Base-by-base conservation (phyloP, 1,140 invertebrate genomes). In the Procambarus virginalis region DNA sequence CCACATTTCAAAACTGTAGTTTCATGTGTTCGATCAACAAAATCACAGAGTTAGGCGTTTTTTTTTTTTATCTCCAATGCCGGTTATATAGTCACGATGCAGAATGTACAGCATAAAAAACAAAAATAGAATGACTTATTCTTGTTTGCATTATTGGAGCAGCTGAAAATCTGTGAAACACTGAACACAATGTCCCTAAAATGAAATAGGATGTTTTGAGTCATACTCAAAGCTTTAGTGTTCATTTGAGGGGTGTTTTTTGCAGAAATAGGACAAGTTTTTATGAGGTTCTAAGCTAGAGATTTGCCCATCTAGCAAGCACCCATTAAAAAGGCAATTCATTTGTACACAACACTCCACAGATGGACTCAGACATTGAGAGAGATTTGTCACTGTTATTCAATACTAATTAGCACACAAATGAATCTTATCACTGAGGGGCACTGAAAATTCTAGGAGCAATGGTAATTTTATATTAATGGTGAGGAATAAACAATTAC, bases 321-420 rank as follows among this genome's bases (percentile, higher is more conserved):
- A 84, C 81, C 81, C 81, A 84, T 84, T 68, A 84, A 70, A 84
- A 84, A 84, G 81, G 81, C 81, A 84, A 84, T 70, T 84, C 64
- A 70, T 84, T 84, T 84, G 81, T 84, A 84, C 81, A 84, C 81
- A 84, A 84, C 81, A 84, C 81, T 84, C 81, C 81, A 84, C 81
- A 84, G 81, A 84, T 84, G 81, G 58, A 84, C 64, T 70, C 81
- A 73, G 73, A 84, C 34, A 70, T 70, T 46, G 46, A 64, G 64
- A 64, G 64, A 64, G 64, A 70, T 46, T 73, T 48, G n/a, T 84
- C 64, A n/a, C 68, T 46, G 55, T 60, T 70, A 17, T 70, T 84
- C 58, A 20, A 70, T 10, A n/a, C 48, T 12, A 73, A 70, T 49
- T 64, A 84, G 60, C 80, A 64, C 60, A 64, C 60, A 46, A 55